Percentiles rank a stretch among this genome's conserved stretches.
phyloP scores from a whole-genome alignment of 2,113 vertebrate species.

The Podarcis raffonei region DNA sequence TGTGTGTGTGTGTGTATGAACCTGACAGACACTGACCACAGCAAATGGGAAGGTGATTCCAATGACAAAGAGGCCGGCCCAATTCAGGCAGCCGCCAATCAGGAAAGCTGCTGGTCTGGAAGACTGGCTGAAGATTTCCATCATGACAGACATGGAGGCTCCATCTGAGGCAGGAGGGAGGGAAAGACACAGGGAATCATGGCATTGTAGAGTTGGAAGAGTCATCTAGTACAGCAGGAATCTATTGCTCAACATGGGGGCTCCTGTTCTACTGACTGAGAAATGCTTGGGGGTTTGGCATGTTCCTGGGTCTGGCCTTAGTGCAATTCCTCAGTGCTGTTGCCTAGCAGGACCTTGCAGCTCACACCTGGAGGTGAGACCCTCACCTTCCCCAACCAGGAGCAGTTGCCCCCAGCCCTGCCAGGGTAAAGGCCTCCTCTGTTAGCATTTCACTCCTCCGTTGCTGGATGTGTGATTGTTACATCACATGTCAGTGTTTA shows the following conservation, averaged over 20 bases:
- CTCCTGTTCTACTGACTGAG: too few species aligned
- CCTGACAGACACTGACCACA: conserved; percentile 34
- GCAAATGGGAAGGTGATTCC: conserved; percentile 55
- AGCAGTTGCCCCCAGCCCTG: too few species aligned
- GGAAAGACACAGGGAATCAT: not conserved
- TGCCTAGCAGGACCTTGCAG: not conserved
- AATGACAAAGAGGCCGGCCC: conserved; percentile 39
- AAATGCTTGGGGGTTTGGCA: too few species aligned
- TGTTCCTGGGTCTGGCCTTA: not conserved
- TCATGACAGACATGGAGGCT: conserved; percentile 29
- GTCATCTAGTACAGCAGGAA: too few species aligned
- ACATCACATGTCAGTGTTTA: too few species aligned
- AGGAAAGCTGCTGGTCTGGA: conserved; percentile 42
- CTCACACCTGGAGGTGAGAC: too few species aligned
- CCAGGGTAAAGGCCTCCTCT: too few species aligned
- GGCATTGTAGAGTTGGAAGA: too few species aligned
- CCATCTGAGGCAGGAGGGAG: conserved; percentile 5
- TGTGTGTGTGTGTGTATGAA: not conserved
- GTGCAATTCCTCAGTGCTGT: not conserved
- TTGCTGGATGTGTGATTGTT: too few species aligned
- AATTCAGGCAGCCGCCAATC: conserved; percentile 41
- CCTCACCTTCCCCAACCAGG: too few species aligned
- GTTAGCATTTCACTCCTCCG: too few species aligned
- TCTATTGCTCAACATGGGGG: too few species aligned
- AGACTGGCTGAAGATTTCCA: conserved; percentile 53